Conservation (phyloP, 2,113 vertebrate species). For the Zosterops lateralis region DNA sequence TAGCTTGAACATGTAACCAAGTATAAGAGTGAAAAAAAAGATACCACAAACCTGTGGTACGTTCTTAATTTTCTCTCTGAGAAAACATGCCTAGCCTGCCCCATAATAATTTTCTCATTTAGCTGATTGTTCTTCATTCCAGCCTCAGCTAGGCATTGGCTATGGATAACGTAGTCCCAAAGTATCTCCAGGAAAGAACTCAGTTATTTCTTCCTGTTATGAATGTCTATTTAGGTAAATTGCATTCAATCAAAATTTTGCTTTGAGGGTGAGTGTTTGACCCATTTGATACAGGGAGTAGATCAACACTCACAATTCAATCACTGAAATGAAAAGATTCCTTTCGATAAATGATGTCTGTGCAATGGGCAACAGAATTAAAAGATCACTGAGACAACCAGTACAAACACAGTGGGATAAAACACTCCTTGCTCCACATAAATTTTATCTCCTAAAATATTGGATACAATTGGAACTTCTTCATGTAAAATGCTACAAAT, state of each 20-base stretch:
- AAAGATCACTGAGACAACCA: background rate
- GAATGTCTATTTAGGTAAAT: background rate
- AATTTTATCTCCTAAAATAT: background rate
- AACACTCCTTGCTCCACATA: background rate
- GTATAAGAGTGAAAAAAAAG: background rate
- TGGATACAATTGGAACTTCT: background rate
- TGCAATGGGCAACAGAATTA: background rate
- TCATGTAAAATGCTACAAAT: background rate
- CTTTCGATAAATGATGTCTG: rapidly evolving
- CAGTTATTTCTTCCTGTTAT: background rate
- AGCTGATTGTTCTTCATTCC: background rate
- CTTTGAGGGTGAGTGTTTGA: background rate
- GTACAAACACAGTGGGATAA: background rate
- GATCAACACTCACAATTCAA: background rate
- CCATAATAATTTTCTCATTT: background rate
- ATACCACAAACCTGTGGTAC: background rate
- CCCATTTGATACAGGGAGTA: background rate
- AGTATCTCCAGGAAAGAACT: background rate
- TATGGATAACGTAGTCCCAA: background rate
- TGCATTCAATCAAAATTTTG: background rate
- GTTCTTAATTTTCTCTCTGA: background rate
- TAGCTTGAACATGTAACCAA: background rate
- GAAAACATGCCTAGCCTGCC: background rate
- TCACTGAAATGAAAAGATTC: background rate
- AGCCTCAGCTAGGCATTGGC: background rate